Conservation (phyloP, 2,113 vertebrate genomes). For the Burhinus oedicnemus region DNA sequence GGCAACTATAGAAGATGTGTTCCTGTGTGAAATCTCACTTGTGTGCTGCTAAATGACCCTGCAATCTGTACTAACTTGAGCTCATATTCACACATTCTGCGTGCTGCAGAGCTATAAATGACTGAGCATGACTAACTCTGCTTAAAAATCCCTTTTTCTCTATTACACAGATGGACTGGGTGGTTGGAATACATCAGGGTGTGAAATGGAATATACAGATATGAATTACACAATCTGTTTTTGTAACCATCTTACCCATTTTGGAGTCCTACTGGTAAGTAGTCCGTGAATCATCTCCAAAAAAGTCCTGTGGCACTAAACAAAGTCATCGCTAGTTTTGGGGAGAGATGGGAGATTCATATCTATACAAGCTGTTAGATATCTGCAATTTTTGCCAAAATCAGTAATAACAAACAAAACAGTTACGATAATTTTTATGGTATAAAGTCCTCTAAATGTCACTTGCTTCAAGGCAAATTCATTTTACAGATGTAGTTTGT, state of each 20-base stretch:
- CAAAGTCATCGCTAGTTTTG: neutral
- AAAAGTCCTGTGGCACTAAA: neutral
- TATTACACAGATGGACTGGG: conserved; percentile 81
- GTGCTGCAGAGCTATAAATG: conserved; percentile 64
- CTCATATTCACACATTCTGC: conserved; percentile 33
- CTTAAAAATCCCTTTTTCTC: conserved; percentile 69
- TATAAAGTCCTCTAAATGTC: neutral
- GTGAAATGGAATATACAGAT: conserved; percentile 74
- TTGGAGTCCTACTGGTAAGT: conserved; percentile 90
- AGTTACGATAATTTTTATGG: neutral
- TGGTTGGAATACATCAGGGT: conserved; percentile 86
- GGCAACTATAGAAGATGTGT: neutral
- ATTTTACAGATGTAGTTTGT: neutral
- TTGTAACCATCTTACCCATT: conserved; percentile 93
- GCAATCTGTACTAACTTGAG: conserved; percentile 63
- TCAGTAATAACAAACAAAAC: neutral
- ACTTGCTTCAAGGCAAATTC: neutral
- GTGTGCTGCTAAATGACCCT: conserved; percentile 41
- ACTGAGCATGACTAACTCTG: conserved; percentile 65
- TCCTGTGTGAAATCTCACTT: conserved; percentile 34
- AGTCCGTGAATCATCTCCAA: conserved; percentile 39
- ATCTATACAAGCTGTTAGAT: neutral
- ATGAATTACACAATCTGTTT: conserved; percentile 83
- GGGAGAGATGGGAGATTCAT: neutral
- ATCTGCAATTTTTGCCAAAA: neutral